These are phyloP conservation scores for Saccostrea cuccullata DNA, from an alignment of 1,140 invertebrate species.

Conservation along the genomic window DNA sequence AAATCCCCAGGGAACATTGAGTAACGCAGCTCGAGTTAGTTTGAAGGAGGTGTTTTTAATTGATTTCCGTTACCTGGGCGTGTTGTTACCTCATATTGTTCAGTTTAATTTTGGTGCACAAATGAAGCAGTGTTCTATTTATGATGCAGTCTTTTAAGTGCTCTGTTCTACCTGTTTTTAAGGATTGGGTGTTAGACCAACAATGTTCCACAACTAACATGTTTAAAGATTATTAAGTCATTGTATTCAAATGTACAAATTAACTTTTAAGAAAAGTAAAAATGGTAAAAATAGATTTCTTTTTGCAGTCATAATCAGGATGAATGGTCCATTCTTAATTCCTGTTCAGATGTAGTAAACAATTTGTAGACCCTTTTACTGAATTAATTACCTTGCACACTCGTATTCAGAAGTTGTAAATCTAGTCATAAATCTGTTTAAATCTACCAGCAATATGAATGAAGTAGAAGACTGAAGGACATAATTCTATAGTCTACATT, in stretches of 20 bases:
- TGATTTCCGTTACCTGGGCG: background rate
- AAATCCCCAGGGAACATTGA: background rate
- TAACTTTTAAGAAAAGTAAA: no score
- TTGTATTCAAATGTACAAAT: no score
- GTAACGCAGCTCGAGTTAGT: background rate
- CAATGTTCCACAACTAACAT: no score
- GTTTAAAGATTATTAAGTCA: no score
- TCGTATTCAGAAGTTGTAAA: background rate
- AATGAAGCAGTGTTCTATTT: background rate
- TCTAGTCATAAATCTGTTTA: background rate
- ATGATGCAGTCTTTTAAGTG: background rate
- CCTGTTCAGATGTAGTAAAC: no score
- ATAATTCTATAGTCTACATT: constrained; percentile 19
- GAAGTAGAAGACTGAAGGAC: background rate
- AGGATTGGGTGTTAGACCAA: no score
- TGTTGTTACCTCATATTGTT: background rate
- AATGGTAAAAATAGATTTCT: no score
- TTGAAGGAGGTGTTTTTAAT: background rate
- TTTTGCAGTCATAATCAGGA: no score
- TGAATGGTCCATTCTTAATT: no score
- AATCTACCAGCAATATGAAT: background rate
- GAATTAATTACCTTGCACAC: no score
- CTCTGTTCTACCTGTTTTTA: no score
- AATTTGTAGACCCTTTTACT: no score
- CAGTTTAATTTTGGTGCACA: background rate